phyloP scores from a whole-genome alignment of 1,140 invertebrate genomes.

The Cydia strobilella region DNA sequence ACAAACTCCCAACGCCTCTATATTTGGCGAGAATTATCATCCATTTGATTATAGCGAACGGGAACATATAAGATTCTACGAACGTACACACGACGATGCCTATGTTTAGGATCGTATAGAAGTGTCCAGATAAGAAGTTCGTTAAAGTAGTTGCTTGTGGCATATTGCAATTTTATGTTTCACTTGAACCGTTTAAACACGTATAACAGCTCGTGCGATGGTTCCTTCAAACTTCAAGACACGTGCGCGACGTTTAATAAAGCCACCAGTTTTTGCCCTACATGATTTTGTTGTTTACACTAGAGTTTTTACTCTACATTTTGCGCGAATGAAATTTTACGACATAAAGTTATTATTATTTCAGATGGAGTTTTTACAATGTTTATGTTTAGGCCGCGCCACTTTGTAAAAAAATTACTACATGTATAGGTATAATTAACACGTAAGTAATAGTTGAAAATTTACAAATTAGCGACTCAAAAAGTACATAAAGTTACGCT shows the following conservation, averaged over 20 bases:
- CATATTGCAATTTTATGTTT: slow-evolving; percentile 24
- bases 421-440: no score
- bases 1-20: slow-evolving; percentile 27
- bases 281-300: not conserved
- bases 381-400: not conserved
- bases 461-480: not conserved
- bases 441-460: no score
- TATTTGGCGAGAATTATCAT: slow-evolving; percentile 43
- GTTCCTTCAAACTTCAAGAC: slow-evolving; percentile 3
- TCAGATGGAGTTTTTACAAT: not conserved
- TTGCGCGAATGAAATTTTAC: not conserved
- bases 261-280: slow-evolving; percentile 19
- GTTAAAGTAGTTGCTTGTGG: not conserved
- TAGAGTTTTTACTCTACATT: not conserved
- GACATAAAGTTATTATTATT: not conserved
- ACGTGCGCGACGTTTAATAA: slow-evolving; percentile 22
- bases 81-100: slow-evolving; percentile 40
- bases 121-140: slow-evolving; percentile 28
- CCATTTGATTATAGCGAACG: slow-evolving; percentile 47
- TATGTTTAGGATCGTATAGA: slow-evolving; percentile 38
- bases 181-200: slow-evolving; percentile 23
- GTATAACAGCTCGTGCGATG: not conserved
- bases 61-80: slow-evolving; percentile 46
- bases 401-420: no score
- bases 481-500: not conserved